These are phyloP conservation scores for Lates japonicus DNA, from an alignment of 2,797 vertebrate species.

Conservation along the genomic window DNA sequence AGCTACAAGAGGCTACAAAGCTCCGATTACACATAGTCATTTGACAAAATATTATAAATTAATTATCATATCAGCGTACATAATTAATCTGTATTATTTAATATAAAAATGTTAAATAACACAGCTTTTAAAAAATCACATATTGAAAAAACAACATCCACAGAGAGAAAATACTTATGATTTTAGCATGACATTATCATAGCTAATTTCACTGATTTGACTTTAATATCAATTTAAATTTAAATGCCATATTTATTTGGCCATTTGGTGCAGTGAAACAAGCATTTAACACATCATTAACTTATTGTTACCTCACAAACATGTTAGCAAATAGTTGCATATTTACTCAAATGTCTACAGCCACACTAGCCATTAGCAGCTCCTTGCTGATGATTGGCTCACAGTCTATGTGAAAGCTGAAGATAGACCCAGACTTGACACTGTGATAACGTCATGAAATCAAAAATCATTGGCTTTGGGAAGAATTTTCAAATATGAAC, in stretches of 20 bases:
- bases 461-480: too few relatives aligned
- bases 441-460: too few relatives aligned
- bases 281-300: neutral
- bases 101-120: neutral
- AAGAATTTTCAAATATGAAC: too few relatives aligned
- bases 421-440: too few relatives aligned
- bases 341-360: neutral
- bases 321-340: neutral
- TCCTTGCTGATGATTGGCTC: neutral
- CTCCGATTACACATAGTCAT: neutral
- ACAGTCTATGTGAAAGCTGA: too few relatives aligned
- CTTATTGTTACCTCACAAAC: neutral
- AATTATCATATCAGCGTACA: too few relatives aligned
- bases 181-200: neutral
- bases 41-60: neutral
- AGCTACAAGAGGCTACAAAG: neutral
- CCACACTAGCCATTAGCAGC: neutral
- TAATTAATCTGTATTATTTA: too few relatives aligned
- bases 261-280: neutral
- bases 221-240: too few relatives aligned
- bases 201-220: neutral
- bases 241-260: neutral
- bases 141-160: neutral
- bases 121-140: neutral
- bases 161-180: neutral